Percentiles rank a stretch among this genome's conserved stretches.
These are phyloP conservation scores for Sparidentex hasta DNA, from an alignment of 2,797 vertebrate genomes.

Conservation along the genomic window DNA sequence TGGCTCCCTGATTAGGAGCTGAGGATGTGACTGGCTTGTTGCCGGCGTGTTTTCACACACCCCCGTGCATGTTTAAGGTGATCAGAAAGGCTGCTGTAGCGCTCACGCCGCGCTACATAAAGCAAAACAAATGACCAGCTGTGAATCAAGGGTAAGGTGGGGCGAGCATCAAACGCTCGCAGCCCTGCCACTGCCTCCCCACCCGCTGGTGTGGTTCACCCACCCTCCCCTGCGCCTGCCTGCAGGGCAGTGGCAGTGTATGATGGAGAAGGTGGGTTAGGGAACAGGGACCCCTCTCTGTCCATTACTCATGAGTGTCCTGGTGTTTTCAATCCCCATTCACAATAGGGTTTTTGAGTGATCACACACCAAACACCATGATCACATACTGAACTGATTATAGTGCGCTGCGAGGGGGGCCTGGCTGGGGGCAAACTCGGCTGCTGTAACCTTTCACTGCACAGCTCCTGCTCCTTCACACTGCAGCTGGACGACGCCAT, in stretches of 20 bases:
- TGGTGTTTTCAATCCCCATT: slow-evolving; percentile 79
- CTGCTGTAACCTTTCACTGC: slow-evolving; percentile 67
- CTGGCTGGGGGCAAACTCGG: slow-evolving; percentile 50
- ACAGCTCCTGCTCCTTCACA: slow-evolving; percentile 29
- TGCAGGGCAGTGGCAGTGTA: slow-evolving; percentile 45
- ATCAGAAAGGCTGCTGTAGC: slow-evolving; percentile 57
- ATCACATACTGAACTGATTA: slow-evolving; percentile 75
- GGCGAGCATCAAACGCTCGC: slow-evolving; percentile 59
- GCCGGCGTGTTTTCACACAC: slow-evolving; percentile 54
- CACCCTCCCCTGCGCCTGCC: slow-evolving; percentile 29
- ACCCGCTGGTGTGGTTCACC: slow-evolving; percentile 37
- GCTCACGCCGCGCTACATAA: slow-evolving; percentile 59
- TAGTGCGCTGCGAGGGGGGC: slow-evolving; percentile 45
- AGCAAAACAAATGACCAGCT: slow-evolving; percentile 77
- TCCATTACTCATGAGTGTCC: slow-evolving; percentile 76
- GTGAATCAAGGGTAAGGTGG: slow-evolving; percentile 51
- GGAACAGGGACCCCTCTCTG: slow-evolving; percentile 60
- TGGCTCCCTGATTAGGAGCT: slow-evolving; percentile 68
- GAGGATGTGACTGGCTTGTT: slow-evolving; percentile 58
- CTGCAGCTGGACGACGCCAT: slow-evolving; percentile 43
- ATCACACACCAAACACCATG: slow-evolving; percentile 71
- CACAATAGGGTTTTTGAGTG: slow-evolving; percentile 73
- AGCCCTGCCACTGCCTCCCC: slow-evolving; percentile 16
- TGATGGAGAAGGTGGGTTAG: slow-evolving; percentile 62
- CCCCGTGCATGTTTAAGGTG: slow-evolving; percentile 72